These are phyloP conservation scores for Melipona bicolor DNA, from an alignment of 2,888 invertebrate species.

Conservation along the genomic window DNA sequence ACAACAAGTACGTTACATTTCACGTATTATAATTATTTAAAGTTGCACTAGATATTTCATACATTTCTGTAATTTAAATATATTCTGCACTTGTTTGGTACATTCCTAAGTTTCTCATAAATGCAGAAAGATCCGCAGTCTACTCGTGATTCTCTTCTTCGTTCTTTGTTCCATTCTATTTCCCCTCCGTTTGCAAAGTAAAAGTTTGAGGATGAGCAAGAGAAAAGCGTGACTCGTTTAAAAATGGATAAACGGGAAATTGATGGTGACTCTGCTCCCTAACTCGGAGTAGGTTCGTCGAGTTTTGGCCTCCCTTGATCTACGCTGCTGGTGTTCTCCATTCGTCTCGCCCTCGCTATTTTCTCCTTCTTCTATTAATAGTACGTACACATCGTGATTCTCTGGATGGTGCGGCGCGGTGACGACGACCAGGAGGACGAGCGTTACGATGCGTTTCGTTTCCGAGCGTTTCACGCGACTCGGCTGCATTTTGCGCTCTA, in stretches of 20 bases:
- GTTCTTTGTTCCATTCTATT: neutral
- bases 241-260: conserved; percentile 74
- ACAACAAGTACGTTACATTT: too few relatives aligned
- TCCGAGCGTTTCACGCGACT: conserved; percentile 7
- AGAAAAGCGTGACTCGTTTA: conserved; percentile 44
- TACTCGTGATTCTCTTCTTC: neutral
- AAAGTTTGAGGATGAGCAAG: conserved; percentile 27
- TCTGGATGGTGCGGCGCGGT: neutral
- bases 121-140: too few relatives aligned
- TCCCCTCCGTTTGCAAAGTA: neutral
- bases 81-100: too few relatives aligned
- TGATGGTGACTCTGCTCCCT: conserved; percentile 70
- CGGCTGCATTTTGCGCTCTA: too few relatives aligned
- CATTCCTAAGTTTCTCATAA: too few relatives aligned
- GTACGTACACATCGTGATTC: conserved; percentile 25
- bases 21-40: too few relatives aligned
- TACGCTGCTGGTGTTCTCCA: conserved; percentile 65
- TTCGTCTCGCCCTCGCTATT: conserved; percentile 73
- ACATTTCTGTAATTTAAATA: too few relatives aligned
- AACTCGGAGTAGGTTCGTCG: conserved; percentile 47
- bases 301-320: conserved; percentile 52
- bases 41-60: too few relatives aligned
- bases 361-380: conserved; percentile 70
- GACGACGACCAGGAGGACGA: neutral
- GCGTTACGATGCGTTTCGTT: neutral